These are phyloP conservation scores for Eutrigla gurnardus DNA, from an alignment of 2,797 vertebrate genomes.

Conservation along the genomic window DNA sequence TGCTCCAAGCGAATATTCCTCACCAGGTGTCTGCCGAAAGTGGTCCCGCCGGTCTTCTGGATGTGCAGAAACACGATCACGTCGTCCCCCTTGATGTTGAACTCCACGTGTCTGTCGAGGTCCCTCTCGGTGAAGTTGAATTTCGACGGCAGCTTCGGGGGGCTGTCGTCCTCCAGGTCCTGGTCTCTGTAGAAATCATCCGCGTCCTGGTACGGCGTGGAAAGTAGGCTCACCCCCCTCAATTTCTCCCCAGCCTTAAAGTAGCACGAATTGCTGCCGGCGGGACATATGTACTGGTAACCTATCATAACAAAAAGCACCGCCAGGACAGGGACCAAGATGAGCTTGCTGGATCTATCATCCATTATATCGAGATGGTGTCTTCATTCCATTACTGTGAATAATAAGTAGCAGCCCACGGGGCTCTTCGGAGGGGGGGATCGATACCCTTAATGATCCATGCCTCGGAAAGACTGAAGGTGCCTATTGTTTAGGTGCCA, in stretches of 20 bases:
- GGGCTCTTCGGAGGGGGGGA: constrained; percentile 41
- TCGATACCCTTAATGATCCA: constrained; percentile 59
- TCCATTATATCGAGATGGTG: constrained; percentile 89
- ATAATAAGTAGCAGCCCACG: constrained; percentile 61
- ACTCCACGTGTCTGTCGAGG: constrained; percentile 91
- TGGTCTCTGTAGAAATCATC: constrained; percentile 85
- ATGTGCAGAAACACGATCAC: constrained; percentile 98
- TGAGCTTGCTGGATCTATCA: constrained; percentile 94
- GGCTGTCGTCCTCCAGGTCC: constrained; percentile 83
- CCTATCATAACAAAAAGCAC: constrained; percentile 95
- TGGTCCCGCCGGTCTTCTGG: constrained; percentile 98
- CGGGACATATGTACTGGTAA: constrained; percentile 95
- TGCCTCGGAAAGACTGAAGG: constrained; percentile 47
- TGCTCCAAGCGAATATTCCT: constrained; percentile 97
- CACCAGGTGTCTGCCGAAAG: constrained; percentile 96
- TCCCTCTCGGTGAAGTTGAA: constrained; percentile 92
- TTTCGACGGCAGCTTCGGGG: constrained; percentile 81
- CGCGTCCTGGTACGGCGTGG: constrained; percentile 71
- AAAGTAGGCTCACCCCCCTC: constrained; percentile 80
- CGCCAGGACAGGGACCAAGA: constrained; percentile 92
- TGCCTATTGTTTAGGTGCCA: constrained; percentile 65
- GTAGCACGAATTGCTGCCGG: constrained; percentile 90
- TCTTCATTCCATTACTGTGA: constrained; percentile 82
- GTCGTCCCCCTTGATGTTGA: constrained; percentile 94
- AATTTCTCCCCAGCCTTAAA: constrained; percentile 84